These are phyloP conservation scores for Phengaris arion DNA, from an alignment of 2,888 invertebrate genomes.

Conservation along the genomic window DNA sequence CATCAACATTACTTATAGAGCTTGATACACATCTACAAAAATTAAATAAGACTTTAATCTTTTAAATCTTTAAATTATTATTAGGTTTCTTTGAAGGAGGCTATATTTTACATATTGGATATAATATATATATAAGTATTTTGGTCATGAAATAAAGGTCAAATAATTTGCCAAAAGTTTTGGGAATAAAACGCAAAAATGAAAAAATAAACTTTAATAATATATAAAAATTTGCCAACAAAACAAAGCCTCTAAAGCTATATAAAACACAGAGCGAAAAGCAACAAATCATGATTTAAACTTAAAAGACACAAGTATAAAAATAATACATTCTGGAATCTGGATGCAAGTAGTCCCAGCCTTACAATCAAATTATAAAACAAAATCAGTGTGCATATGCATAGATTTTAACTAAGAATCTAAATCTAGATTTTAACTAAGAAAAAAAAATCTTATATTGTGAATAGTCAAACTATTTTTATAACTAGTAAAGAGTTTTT, in stretches of 20 bases:
- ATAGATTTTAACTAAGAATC: too few species aligned
- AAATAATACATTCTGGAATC: too few species aligned
- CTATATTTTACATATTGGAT: too few species aligned
- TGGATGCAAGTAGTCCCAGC: neutral
- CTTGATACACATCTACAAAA: too few species aligned
- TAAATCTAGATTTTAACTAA: neutral
- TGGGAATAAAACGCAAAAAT: neutral
- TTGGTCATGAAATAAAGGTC: neutral
- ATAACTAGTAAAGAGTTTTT: neutral
- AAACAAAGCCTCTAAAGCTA: neutral
- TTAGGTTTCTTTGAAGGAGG: too few species aligned
- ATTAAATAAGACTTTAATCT: neutral
- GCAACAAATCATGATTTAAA: neutral
- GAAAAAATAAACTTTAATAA: conserved; percentile 3
- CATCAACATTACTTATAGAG: neutral
- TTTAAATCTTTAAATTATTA: neutral
- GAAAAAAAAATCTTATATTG: neutral
- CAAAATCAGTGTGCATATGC: neutral
- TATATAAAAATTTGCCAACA: neutral
- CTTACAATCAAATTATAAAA: neutral
- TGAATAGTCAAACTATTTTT: neutral
- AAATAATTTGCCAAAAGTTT: neutral
- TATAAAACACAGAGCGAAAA: neutral
- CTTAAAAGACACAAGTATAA: neutral
- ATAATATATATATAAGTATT: too few species aligned